Evolutionary conservation across 2,888 invertebrate genomes (phyloP), one percentile per base, ranked within the genome.

Genomic region (Idaea straminata): DNA sequence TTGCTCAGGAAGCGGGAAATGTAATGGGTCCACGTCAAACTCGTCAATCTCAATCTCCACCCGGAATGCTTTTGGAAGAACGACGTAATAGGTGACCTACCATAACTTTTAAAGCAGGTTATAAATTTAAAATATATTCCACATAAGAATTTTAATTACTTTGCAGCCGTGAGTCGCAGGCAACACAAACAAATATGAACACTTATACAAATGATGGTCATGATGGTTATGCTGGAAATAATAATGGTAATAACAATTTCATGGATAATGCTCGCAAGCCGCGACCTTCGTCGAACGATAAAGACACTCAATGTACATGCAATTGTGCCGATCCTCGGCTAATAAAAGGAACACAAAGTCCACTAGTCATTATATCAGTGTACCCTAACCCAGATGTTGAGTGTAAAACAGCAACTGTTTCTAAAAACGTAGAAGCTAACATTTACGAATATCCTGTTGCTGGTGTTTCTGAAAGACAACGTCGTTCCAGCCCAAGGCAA

Each of bases 331-430:
- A 65, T 63, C 59, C 47, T 47, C 10, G 13, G 7, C 7, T 4
- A 47, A 47, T 10, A 47, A 47, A 47, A 47, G 47, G 47, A 47
- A 47, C 47, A 13, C 47, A 47, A 47, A 89, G 80, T 67, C 91
- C 91, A 16, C 67, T 91, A 25, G 87, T 92, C 3, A 79, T 91
- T 15, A 91, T 92, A 84, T 90, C 92, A 3, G 90, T 92, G 4
- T 91, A 87, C 73, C 87, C 88, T 15, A 85, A 84, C 66, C 75
- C 77, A 66, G 82, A 81, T 5, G 47, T 13, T 4, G 47, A 47
- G 7, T 47, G 47, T 47, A 47, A 47, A 47, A 4, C 13, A 47
- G 47, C 10, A 47, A 13, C 47, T 7, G 47, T 10, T 0, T 47
- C 47, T 10, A 47, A 47, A 47, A 47, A 47, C 47, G 47, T 47